These are phyloP conservation scores for Poeciliopsis turneri DNA, from an alignment of 2,797 vertebrate species.

Conservation along the genomic window DNA sequence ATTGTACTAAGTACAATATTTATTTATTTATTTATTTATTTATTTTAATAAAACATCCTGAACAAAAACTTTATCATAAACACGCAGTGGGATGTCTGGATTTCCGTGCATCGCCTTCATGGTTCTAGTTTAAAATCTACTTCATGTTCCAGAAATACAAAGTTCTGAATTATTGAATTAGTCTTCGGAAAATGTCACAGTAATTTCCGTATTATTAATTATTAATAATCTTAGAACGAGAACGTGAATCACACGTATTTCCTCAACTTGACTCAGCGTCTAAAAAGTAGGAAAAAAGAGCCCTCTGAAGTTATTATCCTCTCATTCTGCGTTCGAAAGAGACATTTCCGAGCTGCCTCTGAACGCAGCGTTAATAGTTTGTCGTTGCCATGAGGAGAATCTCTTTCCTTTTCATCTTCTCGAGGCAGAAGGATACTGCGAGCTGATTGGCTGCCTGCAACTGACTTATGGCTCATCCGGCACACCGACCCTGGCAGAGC, in stretches of 20 bases:
- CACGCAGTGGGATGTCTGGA: neutral
- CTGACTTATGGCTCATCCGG: constrained; percentile 63
- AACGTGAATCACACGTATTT: neutral
- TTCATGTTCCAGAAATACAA: neutral
- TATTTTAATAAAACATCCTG: neutral
- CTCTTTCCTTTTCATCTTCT: constrained; percentile 51
- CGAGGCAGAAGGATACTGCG: constrained; percentile 61
- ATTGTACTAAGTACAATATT: neutral
- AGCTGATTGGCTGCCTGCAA: constrained; percentile 77
- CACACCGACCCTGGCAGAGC: constrained; percentile 45
- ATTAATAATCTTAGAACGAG: neutral
- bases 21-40: neutral
- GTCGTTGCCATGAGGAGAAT: constrained; percentile 35
- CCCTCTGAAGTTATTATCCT: neutral
- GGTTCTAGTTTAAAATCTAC: neutral
- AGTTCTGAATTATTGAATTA: neutral
- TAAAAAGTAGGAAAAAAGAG: neutral
- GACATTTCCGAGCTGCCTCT: constrained; percentile 23
- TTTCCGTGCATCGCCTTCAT: neutral
- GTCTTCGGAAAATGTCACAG: neutral
- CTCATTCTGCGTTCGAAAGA: neutral
- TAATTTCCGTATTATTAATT: neutral
- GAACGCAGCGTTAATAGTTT: constrained; percentile 23
- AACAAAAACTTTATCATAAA: neutral
- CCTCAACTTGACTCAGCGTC: neutral